Conservation (phyloP, 2,113 vertebrate genomes). For the Proteles cristata region DNA sequence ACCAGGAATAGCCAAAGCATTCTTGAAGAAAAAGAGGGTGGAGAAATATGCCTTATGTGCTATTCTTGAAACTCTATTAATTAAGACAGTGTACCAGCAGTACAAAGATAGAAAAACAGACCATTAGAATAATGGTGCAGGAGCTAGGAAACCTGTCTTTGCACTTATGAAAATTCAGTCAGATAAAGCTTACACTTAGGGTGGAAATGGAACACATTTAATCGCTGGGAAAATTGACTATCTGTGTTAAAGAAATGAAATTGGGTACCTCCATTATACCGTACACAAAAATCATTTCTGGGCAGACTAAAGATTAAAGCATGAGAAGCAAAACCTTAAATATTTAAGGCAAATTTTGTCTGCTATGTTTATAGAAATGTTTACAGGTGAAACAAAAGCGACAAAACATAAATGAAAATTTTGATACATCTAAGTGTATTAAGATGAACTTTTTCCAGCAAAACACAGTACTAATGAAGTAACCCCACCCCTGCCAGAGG, state of each 20-base stretch:
- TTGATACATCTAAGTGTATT: not conserved
- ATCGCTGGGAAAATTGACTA: not conserved
- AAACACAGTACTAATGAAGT: not conserved
- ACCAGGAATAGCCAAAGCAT: not conserved
- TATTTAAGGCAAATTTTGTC: not conserved
- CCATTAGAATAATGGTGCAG: not conserved
- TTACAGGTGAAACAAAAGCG: not conserved
- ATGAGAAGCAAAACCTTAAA: not conserved
- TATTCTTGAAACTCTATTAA: conserved; percentile 19
- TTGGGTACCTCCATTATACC: not conserved
- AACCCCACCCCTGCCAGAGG: not conserved
- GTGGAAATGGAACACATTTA: not conserved
- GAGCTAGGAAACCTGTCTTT: not conserved
- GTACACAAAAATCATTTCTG: not conserved
- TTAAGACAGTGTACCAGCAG: not conserved
- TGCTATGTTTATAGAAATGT: not conserved
- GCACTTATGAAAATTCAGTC: not conserved
- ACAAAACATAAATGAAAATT: not conserved
- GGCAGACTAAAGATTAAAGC: not conserved
- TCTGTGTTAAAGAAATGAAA: not conserved
- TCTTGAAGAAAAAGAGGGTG: not conserved
- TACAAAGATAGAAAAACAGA: not conserved
- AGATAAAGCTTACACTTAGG: not conserved
- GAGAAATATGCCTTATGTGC: not conserved
- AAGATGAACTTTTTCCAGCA: not conserved